phyloP scores from a whole-genome alignment of 1,140 invertebrate species.

The Trachelipus rathkii region DNA sequence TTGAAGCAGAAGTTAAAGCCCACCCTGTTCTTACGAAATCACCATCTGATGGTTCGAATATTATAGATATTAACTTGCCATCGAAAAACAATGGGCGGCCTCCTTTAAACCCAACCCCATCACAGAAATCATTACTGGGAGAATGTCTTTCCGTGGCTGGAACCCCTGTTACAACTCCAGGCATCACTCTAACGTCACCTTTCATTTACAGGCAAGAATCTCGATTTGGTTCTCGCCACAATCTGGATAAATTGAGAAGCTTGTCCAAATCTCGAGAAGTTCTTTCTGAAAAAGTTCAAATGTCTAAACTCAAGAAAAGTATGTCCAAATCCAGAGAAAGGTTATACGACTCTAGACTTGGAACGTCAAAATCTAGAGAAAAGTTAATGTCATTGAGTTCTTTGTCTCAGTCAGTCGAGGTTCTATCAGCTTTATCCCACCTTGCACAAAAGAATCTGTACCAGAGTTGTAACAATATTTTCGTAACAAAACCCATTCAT shows the following conservation, averaged over 20 bases:
- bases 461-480: slow-evolving; percentile 43
- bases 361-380: slow-evolving; percentile 37
- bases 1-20: slow-evolving; percentile 25
- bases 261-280: slow-evolving; percentile 60
- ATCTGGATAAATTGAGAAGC: slow-evolving; percentile 46
- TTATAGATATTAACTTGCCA: slow-evolving; percentile 20
- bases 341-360: slow-evolving; percentile 47
- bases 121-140: slow-evolving; percentile 2
- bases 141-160: slow-evolving; percentile 2
- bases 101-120: slow-evolving; percentile 20
- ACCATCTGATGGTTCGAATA: slow-evolving; percentile 15
- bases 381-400: slow-evolving; percentile 35
- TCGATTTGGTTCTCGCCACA: slow-evolving; percentile 38
- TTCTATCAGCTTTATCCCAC: slow-evolving; percentile 37
- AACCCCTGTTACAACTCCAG: slow-evolving; percentile 13
- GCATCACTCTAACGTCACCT: slow-evolving; percentile 8
- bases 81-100: slow-evolving; percentile 22
- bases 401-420: slow-evolving; percentile 44
- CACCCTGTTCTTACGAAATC: slow-evolving; percentile 29
- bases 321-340: slow-evolving; percentile 53
- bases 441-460: slow-evolving; percentile 40
- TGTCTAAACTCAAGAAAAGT: slow-evolving; percentile 48
- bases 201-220: slow-evolving; percentile 30
- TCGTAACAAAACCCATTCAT: slow-evolving; percentile 34
- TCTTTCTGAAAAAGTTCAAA: slow-evolving; percentile 56